Conservation (phyloP, 2,888 invertebrate genomes). For the Plusia festucae region DNA sequence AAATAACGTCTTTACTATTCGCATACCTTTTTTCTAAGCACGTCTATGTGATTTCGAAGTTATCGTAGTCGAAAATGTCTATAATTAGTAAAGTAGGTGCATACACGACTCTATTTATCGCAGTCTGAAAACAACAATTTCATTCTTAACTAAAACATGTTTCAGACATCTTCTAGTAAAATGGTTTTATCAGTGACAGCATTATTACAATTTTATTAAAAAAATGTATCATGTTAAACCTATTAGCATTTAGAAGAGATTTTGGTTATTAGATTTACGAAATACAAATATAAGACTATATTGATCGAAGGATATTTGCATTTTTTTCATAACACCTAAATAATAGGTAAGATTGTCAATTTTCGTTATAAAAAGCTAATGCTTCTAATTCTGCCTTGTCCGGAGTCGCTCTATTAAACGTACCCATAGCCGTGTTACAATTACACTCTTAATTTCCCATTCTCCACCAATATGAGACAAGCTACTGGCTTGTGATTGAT, state of each 20-base stretch:
- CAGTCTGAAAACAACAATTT: neutral
- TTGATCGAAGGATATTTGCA: neutral
- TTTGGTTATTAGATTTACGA: conserved; percentile 9
- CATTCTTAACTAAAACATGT: neutral
- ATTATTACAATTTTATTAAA: conserved; percentile 16
- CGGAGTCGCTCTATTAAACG: too few species aligned
- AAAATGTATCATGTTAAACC: conserved; percentile 8
- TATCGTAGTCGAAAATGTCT: too few species aligned
- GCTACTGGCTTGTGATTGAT: too few species aligned
- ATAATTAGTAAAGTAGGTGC: too few species aligned
- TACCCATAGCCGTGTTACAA: neutral
- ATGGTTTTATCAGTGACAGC: neutral
- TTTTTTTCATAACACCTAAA: conserved; percentile 5
- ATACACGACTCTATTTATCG: too few species aligned
- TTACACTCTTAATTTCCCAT: neutral
- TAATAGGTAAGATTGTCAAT: too few species aligned
- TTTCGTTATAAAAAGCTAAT: too few species aligned
- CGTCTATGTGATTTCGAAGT: too few species aligned
- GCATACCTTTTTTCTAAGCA: too few species aligned
- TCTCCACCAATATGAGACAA: too few species aligned
- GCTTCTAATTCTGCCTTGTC: too few species aligned
- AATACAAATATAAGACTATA: neutral
- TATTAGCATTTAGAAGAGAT: conserved; percentile 5
- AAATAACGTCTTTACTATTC: too few species aligned
- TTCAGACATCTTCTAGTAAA: neutral